Evolutionary conservation across 2,888 invertebrate species (phyloP), one percentile per base, ranked within the genome.

Genomic region (Cancer borealis): DNA sequence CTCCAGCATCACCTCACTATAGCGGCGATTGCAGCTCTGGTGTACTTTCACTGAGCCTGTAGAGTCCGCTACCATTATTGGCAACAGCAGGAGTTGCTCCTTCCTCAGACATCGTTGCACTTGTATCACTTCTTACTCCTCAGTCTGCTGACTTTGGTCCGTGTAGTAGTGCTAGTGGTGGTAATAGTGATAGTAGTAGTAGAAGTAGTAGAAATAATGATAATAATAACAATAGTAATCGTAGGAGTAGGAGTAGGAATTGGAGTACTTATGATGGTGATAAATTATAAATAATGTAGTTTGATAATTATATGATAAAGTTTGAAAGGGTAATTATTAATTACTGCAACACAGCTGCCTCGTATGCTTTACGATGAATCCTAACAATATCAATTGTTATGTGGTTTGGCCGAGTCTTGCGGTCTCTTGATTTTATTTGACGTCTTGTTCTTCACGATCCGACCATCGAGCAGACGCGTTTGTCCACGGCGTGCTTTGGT

Each of bases 301-400:
- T 39, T 39, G 39, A 39, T 39, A 39, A 39, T 39, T 39, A 39
- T 39, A 39, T 39, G 39, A 39, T 39, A 39, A 39, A 39, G 30
- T 39, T 84, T 84, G 84, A 39, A 84, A 14, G n/a, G 73, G 73
- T 84, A 39, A 84, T 73, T 39, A 84, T 84, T 12, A 84, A 84
- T 39, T 84, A 39, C 14, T 84, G 14, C 84, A 84, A 84, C 30
- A 39, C 14, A 39, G 84, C 84, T 84, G 30, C 84, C 84, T 84
- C 84, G 84, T 84, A 84, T 30, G 39, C 84, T 30, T 84, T 84
- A 73, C 84, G 84, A 39, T 84, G 84, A 14, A 84, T 84, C n/a
- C 10, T 84, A 84, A 84, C 84, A 84, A 84, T 84, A 39, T 39
- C 0, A 39, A 39, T 84, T 84, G 84, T 84, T 84, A 84, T 10